Evolutionary conservation across 2,797 vertebrate genomes (phyloP).

Genomic region (Tapirus indicus): DNA sequence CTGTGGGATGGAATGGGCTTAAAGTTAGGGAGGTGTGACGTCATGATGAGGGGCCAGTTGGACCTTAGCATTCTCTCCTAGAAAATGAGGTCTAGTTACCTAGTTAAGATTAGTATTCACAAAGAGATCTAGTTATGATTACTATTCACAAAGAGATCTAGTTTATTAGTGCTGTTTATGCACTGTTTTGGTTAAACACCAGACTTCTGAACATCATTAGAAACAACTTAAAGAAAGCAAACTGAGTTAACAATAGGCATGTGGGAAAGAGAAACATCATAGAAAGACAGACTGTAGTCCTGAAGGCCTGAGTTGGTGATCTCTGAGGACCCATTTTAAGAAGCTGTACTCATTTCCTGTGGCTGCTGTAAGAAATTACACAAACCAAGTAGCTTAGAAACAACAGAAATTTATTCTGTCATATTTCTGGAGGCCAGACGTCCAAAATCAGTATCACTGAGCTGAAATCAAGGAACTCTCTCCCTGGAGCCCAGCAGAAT

Average conservation of each 20-base stretch:
- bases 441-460: background rate
- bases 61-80: background rate
- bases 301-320: background rate
- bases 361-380: background rate
- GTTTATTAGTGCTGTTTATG: background rate
- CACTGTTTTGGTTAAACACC: background rate
- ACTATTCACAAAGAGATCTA: background rate
- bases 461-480: background rate
- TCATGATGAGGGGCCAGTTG: background rate
- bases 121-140: background rate
- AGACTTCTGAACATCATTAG: background rate
- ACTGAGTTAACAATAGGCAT: background rate
- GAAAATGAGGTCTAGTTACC: background rate
- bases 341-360: background rate
- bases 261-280: background rate
- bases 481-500: background rate
- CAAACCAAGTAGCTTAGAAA: background rate
- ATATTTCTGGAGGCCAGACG: background rate
- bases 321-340: background rate
- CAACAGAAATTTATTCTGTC: background rate
- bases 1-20: background rate
- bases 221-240: background rate
- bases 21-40: background rate
- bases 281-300: background rate
- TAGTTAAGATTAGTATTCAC: background rate